These are phyloP conservation scores for Graptemys geographica DNA, from an alignment of 2,797 vertebrate species.

Conservation along the genomic window DNA sequence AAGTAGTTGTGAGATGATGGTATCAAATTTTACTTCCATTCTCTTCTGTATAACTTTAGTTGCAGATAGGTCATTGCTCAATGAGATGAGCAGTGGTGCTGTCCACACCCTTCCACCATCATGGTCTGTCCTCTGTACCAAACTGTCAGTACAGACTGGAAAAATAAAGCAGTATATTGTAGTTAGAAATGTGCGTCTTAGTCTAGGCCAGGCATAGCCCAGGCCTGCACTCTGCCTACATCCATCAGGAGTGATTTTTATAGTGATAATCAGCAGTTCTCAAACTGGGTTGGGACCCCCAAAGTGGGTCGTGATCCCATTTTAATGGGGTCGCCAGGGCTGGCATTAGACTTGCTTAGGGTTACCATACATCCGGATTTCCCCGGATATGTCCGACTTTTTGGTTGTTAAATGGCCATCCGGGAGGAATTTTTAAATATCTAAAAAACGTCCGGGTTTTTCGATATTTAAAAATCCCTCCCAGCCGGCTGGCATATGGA, in stretches of 20 bases:
- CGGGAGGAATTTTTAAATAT: too few relatives aligned
- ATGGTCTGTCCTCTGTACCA: neutral
- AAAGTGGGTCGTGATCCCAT: too few relatives aligned
- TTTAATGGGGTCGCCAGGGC: too few relatives aligned
- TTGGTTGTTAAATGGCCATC: too few relatives aligned
- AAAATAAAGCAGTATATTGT: neutral
- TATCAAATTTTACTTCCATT: neutral
- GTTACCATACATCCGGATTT: too few relatives aligned
- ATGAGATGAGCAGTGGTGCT: neutral
- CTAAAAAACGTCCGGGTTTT: too few relatives aligned
- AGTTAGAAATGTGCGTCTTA: neutral
- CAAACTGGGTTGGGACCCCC: too few relatives aligned
- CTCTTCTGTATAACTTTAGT: neutral
- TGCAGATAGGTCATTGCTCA: neutral
- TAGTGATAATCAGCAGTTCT: neutral
- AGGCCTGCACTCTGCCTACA: neutral
- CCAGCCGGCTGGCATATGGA: too few relatives aligned
- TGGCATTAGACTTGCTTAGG: too few relatives aligned
- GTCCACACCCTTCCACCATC: neutral
- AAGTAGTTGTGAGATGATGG: neutral
- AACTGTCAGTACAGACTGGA: neutral
- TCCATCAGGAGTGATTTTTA: constrained; percentile 29
- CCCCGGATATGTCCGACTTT: too few relatives aligned
- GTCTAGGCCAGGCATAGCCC: neutral
- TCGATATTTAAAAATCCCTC: too few relatives aligned